Conservation (phyloP, 2,113 vertebrate genomes). For the Ornithorhynchus anatinus region DNA sequence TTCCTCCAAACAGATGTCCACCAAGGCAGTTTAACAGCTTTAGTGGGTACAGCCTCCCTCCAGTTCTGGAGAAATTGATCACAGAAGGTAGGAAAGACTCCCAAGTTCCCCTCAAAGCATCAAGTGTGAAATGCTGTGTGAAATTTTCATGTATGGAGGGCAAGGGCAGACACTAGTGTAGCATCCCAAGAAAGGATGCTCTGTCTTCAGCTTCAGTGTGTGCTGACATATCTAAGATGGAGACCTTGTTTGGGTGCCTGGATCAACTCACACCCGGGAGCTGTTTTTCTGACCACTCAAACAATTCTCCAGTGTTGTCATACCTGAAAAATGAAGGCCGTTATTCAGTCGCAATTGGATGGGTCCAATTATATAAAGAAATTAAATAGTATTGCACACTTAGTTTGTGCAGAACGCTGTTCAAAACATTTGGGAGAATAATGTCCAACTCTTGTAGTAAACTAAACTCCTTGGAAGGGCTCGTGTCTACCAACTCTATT, state of each 20-base stretch:
- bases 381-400: no score
- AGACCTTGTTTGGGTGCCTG: not conserved
- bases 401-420: no score
- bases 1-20: not conserved
- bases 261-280: conserved; percentile 24
- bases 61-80: conserved; percentile 2
- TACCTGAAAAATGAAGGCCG: conserved; percentile 43
- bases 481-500: no score
- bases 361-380: not conserved
- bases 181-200: not conserved
- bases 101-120: not conserved
- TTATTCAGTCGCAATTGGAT: conserved; percentile 6
- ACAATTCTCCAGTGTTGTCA: not conserved
- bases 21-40: not conserved
- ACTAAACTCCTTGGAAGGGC: no score
- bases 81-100: not conserved
- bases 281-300: conserved; percentile 20
- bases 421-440: no score
- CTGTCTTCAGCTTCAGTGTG: not conserved
- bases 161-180: not conserved
- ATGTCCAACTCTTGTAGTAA: no score
- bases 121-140: not conserved
- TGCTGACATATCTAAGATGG: not conserved
- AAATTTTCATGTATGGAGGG: not conserved
- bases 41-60: not conserved